phyloP scores from a whole-genome alignment of 2,888 invertebrate genomes.

The Meliscaeva auricollis region DNA sequence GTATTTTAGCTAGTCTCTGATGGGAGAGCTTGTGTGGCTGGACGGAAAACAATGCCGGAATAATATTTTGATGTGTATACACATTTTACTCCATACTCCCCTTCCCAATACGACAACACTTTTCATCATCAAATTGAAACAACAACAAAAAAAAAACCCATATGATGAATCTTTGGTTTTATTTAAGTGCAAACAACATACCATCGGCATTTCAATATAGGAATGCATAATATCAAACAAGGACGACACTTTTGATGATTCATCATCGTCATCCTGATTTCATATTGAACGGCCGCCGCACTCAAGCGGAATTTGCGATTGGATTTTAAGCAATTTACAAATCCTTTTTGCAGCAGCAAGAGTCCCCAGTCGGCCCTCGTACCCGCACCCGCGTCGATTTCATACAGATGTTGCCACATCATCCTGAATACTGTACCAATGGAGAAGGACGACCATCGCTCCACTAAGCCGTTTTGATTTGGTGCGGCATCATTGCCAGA shows the following conservation, averaged over 20 bases:
- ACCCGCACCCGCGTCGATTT: neutral
- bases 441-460: slow-evolving; percentile 1
- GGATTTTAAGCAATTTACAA: slow-evolving; percentile 65
- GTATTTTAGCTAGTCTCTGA: slow-evolving; percentile 1
- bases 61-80: slow-evolving; percentile 7
- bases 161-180: slow-evolving; percentile 20
- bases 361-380: neutral
- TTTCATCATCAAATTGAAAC: neutral
- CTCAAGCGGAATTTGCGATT: slow-evolving; percentile 66
- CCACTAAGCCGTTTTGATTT: slow-evolving; percentile 52
- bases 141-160: slow-evolving; percentile 1
- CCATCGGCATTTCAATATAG: neutral
- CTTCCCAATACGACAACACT: too few relatives aligned
- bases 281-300: slow-evolving; percentile 51
- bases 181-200: slow-evolving; percentile 29
- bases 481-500: slow-evolving; percentile 18
- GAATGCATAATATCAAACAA: slow-evolving; percentile 34
- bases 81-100: neutral
- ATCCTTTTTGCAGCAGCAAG: slow-evolving; percentile 41
- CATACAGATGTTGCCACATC: slow-evolving; percentile 5
- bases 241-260: slow-evolving; percentile 59
- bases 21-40: neutral
- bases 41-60: slow-evolving; percentile 6
- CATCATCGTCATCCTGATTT: slow-evolving; percentile 64
- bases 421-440: neutral